Evolutionary conservation across 2,888 invertebrate species (phyloP), one percentile per base, ranked within the genome.

Genomic region (Habroteleia sp.): DNA sequence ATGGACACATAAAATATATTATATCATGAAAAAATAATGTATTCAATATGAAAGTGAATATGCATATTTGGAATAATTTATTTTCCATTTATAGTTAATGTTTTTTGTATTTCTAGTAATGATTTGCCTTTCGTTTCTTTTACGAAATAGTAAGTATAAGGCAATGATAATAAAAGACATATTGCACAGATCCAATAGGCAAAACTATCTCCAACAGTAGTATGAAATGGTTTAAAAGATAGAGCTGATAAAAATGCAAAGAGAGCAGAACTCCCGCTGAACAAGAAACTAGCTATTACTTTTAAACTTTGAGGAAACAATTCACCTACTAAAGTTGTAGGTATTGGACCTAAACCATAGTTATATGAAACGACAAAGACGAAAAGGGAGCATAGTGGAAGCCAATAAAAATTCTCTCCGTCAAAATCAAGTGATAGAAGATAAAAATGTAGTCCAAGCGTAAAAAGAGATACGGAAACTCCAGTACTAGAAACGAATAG

Each of bases 401-500:
- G 60, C 83, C 84, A 86, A 3, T 80, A 81, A 1, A 85, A 56
- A 0, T 41, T 39, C 1, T 20, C 17, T 0, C 68, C 46, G 1
- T 82, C 73, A 3, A 77, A 69, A 0, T 56, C 71, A 0, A 73
- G 13, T 0, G 81, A 78, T 1, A 86, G 56, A 0, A 87, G 63
- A 52, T 82, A 73, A 63, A 88, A 88, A 33, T 87, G 85, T 1
- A 83, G 20, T 2, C 87, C 87, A 0, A 88, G 66, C 1, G 77
- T 48, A 1, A 77, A 69, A 16, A 86, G 80, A 0, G 88, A 81
- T 0, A 88, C 11, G 0, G 85, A 68, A 42, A 88, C 87, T 0
- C 88, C 83, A 0, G 87, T 33, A 5, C 90, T 88, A 1, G 91
- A 90, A 10, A 87, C 77, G 5, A 90, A 85, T 2, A 92, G 82